These are phyloP conservation scores for Diplolepis rosae DNA, from an alignment of 2,888 invertebrate genomes.

Conservation along the genomic window DNA sequence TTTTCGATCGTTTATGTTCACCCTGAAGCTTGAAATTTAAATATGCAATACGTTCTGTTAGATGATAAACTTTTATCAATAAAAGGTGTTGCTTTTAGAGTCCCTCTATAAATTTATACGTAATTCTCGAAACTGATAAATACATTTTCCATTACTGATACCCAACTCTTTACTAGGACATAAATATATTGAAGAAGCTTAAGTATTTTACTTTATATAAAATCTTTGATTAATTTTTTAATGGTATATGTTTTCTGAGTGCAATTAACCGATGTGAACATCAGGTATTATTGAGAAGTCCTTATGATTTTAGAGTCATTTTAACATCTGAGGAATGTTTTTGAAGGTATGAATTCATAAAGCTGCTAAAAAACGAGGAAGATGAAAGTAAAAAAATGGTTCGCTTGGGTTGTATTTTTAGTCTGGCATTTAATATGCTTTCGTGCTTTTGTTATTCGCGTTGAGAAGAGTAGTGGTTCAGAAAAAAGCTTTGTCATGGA, in stretches of 20 bases:
- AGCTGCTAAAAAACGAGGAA: no score
- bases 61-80: constrained; percentile 15
- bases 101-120: neutral
- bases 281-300: neutral
- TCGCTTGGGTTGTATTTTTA: neutral
- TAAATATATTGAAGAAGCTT: neutral
- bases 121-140: neutral
- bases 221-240: no score
- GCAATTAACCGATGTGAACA: no score
- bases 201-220: no score
- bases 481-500: constrained; percentile 21
- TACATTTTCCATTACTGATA: neutral
- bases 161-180: neutral
- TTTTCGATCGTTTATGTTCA: constrained; percentile 3
- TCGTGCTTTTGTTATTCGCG: constrained; percentile 3
- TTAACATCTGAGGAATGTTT: neutral
- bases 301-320: neutral
- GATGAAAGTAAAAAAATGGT: neutral
- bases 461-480: neutral
- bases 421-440: neutral
- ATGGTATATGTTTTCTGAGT: no score
- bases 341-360: no score
- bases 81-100: constrained; percentile 7
- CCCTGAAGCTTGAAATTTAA: constrained; percentile 3
- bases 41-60: constrained; percentile 21